Percentiles rank a stretch among this genome's conserved stretches.
These are phyloP conservation scores for Hyposoter didymator DNA, from an alignment of 2,888 invertebrate species.

Conservation along the genomic window DNA sequence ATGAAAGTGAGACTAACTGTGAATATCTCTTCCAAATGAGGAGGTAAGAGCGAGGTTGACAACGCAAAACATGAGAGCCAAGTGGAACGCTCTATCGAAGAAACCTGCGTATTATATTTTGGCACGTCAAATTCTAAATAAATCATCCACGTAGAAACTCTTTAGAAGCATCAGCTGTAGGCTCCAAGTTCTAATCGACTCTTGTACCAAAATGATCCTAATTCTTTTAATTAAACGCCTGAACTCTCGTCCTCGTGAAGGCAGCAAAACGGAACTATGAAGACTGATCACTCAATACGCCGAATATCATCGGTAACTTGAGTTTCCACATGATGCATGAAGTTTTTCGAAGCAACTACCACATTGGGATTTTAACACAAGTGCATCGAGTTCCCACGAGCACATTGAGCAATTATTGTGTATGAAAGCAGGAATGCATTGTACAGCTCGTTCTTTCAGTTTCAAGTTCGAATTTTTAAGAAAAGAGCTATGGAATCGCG, in stretches of 20 bases:
- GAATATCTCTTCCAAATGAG: background rate
- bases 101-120: background rate
- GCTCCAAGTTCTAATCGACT: background rate
- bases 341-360: background rate
- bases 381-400: constrained; percentile 26
- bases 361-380: background rate
- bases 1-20: background rate
- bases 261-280: too few relatives aligned
- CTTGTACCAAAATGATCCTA: background rate
- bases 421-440: constrained; percentile 28
- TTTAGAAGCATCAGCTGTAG: too few relatives aligned
- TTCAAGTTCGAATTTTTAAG: background rate
- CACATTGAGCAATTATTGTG: constrained; percentile 35
- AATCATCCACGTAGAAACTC: background rate
- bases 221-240: too few relatives aligned
- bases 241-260: too few relatives aligned
- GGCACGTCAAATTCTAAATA: background rate
- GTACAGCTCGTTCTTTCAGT: background rate
- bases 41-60: background rate
- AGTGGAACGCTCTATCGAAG: background rate
- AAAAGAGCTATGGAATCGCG: background rate
- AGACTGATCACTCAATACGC: too few relatives aligned
- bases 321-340: background rate
- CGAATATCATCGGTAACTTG: background rate
- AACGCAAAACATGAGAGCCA: background rate